Conservation (phyloP, 2,797 vertebrate genomes). For the Myripristis jacobus region DNA sequence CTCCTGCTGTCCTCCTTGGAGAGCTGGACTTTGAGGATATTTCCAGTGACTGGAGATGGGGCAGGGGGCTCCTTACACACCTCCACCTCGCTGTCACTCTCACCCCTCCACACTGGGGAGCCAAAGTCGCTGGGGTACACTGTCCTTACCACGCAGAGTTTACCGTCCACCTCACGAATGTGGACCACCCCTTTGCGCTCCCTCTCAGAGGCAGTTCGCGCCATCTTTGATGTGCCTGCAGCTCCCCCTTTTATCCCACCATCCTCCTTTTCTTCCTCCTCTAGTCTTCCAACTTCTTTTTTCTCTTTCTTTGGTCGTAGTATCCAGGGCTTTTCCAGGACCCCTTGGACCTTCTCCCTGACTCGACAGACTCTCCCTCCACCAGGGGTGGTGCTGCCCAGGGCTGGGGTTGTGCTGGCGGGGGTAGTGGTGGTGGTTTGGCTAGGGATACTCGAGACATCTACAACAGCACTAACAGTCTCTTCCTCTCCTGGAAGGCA, state of each 20-base stretch:
- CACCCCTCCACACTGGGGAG: constrained; percentile 75
- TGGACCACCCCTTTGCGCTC: constrained; percentile 82
- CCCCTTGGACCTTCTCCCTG: constrained; percentile 80
- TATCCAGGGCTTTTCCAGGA: constrained; percentile 83
- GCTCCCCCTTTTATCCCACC: constrained; percentile 1
- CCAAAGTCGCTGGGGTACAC: constrained; percentile 84
- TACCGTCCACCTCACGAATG: constrained; percentile 84
- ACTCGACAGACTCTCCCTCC: constrained; percentile 83
- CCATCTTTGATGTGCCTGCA: background rate
- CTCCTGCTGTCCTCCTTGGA: constrained; percentile 29
- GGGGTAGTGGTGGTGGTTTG: constrained; percentile 66
- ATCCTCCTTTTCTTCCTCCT: constrained; percentile 18
- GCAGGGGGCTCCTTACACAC: constrained; percentile 60
- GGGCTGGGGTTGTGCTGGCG: constrained; percentile 45
- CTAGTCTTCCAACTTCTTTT: constrained; percentile 31
- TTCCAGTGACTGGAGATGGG: constrained; percentile 58
- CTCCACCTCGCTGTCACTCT: constrained; percentile 62
- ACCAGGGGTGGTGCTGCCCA: constrained; percentile 81
- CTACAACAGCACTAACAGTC: constrained; percentile 59
- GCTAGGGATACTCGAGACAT: constrained; percentile 74
- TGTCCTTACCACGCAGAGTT: constrained; percentile 84
- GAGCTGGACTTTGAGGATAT: constrained; percentile 74
- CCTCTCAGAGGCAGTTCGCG: constrained; percentile 29
- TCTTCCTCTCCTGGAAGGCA: constrained; percentile 75
- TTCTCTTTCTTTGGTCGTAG: constrained; percentile 69